Evolutionary conservation across 92 coral and sea anemone species (phyloP).

Genomic region (Galaxea fascicularis): DNA sequence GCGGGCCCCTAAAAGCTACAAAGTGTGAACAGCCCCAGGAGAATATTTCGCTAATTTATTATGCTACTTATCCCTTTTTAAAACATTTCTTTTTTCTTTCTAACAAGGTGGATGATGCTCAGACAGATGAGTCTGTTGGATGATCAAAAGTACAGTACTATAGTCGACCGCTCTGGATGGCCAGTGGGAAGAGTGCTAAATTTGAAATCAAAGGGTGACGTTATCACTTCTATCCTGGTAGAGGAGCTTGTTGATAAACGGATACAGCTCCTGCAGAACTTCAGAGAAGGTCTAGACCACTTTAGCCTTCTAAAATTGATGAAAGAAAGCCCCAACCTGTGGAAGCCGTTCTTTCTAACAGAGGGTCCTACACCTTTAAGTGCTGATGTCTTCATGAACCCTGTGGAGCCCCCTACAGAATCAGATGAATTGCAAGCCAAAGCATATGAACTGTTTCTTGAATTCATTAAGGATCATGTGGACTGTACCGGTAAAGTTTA

Average conservation of each 20-base stretch:
- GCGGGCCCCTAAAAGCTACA: no score
- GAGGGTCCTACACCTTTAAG: not conserved
- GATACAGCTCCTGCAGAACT: conserved; percentile 8
- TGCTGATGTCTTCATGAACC: not conserved
- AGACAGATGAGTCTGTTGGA: not conserved
- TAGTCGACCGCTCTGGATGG: conserved; percentile 38
- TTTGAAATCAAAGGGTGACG: conserved; percentile 6
- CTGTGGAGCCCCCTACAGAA: not conserved
- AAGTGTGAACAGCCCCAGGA: no score
- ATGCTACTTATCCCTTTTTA: no score
- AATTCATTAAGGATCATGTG: not conserved
- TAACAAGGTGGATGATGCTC: not conserved
- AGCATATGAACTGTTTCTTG: not conserved
- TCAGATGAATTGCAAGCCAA: not conserved
- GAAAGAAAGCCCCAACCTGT: not conserved
- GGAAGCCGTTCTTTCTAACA: not conserved
- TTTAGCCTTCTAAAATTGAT: conserved; percentile 8
- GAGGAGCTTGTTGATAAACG: conserved; percentile 24
- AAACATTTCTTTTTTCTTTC: no score
- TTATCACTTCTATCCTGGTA: conserved; percentile 1
- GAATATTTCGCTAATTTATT: no score
- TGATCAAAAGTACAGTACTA: not conserved
- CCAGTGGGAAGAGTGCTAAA: conserved; percentile 26
- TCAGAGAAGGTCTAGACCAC: conserved; percentile 32
- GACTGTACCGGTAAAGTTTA: conserved; percentile 24